Evolutionary conservation across 2,113 vertebrate genomes (phyloP).

Genomic region (Hyperopisus bebe): DNA sequence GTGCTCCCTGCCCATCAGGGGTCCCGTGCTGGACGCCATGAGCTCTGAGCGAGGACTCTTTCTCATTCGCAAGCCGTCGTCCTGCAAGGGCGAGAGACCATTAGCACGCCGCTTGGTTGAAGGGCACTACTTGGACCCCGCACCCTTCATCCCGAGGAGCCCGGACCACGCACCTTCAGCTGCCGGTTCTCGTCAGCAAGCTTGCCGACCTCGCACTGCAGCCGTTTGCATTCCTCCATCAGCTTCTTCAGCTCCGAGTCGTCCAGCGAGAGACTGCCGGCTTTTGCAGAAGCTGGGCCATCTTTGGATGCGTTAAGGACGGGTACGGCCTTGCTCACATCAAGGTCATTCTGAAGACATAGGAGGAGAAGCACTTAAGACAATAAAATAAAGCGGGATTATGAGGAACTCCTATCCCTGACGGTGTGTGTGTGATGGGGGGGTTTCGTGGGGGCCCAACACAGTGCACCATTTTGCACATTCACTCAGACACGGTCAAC

Average conservation of each 20-base stretch:
- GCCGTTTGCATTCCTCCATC: constrained; percentile 88
- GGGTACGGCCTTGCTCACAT: constrained; percentile 68
- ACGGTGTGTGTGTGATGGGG: neutral
- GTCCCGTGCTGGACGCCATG: constrained; percentile 67
- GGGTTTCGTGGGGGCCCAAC: constrained; percentile 24
- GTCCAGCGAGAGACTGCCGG: constrained; percentile 62
- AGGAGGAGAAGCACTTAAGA: neutral
- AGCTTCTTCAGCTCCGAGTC: constrained; percentile 84
- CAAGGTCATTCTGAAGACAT: constrained; percentile 74
- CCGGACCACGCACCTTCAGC: constrained; percentile 67
- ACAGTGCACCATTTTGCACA: neutral
- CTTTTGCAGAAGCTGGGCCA: constrained; percentile 56
- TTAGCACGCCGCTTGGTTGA: neutral
- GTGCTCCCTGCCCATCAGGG: constrained; percentile 76
- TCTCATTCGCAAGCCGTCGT: constrained; percentile 83
- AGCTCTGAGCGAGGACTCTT: constrained; percentile 81
- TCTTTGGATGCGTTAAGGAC: constrained; percentile 76
- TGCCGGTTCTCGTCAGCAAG: constrained; percentile 85
- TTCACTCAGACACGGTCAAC: neutral
- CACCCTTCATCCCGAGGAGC: neutral
- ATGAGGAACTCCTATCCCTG: neutral
- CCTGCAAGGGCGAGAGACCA: constrained; percentile 54
- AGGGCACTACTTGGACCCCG: too few species aligned
- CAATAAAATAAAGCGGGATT: neutral
- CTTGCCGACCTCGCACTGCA: constrained; percentile 82